These are phyloP conservation scores for Polypedilum pembai DNA, from an alignment of 1,140 invertebrate species.

Conservation along the genomic window DNA sequence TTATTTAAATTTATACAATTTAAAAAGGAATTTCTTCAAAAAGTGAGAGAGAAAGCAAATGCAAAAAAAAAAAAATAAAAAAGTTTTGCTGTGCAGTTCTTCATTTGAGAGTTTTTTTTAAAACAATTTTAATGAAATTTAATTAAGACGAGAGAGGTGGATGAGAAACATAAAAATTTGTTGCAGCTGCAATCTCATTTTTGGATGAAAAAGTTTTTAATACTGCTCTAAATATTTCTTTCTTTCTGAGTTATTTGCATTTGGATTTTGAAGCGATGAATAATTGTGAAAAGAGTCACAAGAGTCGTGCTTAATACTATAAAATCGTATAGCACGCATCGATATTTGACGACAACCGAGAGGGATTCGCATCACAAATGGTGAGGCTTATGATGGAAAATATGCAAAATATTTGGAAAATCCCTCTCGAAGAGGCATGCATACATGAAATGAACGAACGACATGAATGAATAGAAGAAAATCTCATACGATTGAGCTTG, in stretches of 20 bases:
- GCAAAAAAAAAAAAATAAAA: too few relatives aligned
- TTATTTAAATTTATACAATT: constrained; percentile 9
- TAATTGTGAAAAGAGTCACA: not conserved
- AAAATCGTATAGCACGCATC: not conserved
- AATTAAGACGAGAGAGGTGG: not conserved
- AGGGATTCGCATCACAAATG: not conserved
- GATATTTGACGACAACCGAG: not conserved
- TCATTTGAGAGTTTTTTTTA: not conserved
- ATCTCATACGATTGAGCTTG: not conserved
- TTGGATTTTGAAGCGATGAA: not conserved
- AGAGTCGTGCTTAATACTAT: not conserved
- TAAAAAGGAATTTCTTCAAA: not conserved
- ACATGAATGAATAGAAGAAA: constrained; percentile 1
- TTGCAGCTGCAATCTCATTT: not conserved
- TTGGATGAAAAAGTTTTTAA: not conserved
- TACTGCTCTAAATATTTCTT: not conserved
- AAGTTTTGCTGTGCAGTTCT: too few relatives aligned
- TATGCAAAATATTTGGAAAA: constrained; percentile 8
- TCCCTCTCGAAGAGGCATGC: not conserved
- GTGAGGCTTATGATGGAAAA: not conserved
- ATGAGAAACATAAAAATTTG: not conserved
- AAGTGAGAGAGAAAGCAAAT: too few relatives aligned
- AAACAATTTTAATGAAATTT: constrained; percentile 14
- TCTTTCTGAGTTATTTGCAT: not conserved
- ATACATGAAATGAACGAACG: not conserved